These are phyloP conservation scores for Dynastes maya DNA, from an alignment of 2,888 invertebrate species.

Conservation along the genomic window DNA sequence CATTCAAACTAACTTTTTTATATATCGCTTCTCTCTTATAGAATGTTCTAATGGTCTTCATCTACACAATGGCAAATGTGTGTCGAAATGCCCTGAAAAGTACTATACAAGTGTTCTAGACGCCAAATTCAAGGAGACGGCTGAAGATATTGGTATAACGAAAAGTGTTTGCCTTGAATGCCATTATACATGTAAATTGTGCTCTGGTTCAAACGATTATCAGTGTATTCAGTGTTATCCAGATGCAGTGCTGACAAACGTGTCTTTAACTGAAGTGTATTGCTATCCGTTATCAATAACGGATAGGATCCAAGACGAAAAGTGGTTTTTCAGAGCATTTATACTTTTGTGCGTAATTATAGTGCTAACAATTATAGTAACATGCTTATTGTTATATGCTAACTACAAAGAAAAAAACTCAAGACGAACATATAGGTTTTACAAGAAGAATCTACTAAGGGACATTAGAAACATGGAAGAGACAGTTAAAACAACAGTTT, in stretches of 20 bases:
- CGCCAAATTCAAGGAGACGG: slow-evolving; percentile 51
- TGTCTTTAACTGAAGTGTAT: slow-evolving; percentile 65
- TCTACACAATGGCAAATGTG: slow-evolving; percentile 77
- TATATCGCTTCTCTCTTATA: slow-evolving; percentile 68
- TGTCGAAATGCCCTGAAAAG: slow-evolving; percentile 71
- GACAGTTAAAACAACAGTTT: slow-evolving; percentile 63
- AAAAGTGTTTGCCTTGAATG: slow-evolving; percentile 74
- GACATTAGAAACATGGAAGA: slow-evolving; percentile 63
- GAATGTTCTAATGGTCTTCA: slow-evolving; percentile 78
- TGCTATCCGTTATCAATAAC: slow-evolving; percentile 64
- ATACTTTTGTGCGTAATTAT: slow-evolving; percentile 59
- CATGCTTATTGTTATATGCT: slow-evolving; percentile 46
- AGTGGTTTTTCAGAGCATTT: slow-evolving; percentile 64
- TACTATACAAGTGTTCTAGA: slow-evolving; percentile 63
- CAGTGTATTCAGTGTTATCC: slow-evolving; percentile 80
- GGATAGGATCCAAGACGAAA: slow-evolving; percentile 58
- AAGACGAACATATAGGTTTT: slow-evolving; percentile 54
- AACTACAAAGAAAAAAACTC: slow-evolving; percentile 50
- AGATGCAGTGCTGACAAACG: slow-evolving; percentile 75
- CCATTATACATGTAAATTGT: slow-evolving; percentile 83
- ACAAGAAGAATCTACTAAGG: slow-evolving; percentile 59
- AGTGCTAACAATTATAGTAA: slow-evolving; percentile 55
- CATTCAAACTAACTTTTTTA: slow-evolving; percentile 1
- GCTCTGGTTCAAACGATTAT: slow-evolving; percentile 79
- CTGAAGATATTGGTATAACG: slow-evolving; percentile 55